Evolutionary conservation across 2,888 invertebrate genomes (phyloP).

Genomic region (Pristionchus fissidentatus): DNA sequence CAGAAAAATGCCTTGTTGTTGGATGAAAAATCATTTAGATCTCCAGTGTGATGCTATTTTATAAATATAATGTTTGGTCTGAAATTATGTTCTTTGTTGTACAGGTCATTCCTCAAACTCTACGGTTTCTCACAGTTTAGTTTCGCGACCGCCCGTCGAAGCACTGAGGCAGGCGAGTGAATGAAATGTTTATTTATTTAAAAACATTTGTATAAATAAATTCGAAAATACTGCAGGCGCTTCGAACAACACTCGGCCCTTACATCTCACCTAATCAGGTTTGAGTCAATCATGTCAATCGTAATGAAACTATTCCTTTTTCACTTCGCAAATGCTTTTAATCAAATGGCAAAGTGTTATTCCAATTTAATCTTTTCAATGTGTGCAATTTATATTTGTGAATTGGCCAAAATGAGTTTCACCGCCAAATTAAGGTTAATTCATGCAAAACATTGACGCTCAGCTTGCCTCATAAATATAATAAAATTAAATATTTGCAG

Average conservation of each 20-base stretch:
- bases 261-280: slow-evolving; percentile 25
- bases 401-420: not conserved
- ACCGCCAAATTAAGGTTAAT: no score
- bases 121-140: not conserved
- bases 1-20: not conserved
- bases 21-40: no score
- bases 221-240: no score
- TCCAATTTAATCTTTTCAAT: not conserved
- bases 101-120: slow-evolving; percentile 21
- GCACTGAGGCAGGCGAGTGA: not conserved
- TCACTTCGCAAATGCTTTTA: not conserved
- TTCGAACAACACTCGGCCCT: not conserved
- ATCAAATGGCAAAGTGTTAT: not conserved
- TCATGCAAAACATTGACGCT: not conserved
- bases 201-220: no score
- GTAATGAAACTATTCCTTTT: not conserved
- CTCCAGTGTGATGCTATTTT: not conserved
- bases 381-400: not conserved
- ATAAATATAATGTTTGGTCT: not conserved
- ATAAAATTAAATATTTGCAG: not conserved
- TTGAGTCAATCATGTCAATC: not conserved
- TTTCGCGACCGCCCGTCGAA: not conserved
- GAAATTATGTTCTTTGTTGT: no score
- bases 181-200: not conserved
- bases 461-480: not conserved